Percentiles rank a stretch among this genome's conserved stretches.
phyloP scores from a whole-genome alignment of 2,797 vertebrate genomes.

The Hafferia zeledoni region DNA sequence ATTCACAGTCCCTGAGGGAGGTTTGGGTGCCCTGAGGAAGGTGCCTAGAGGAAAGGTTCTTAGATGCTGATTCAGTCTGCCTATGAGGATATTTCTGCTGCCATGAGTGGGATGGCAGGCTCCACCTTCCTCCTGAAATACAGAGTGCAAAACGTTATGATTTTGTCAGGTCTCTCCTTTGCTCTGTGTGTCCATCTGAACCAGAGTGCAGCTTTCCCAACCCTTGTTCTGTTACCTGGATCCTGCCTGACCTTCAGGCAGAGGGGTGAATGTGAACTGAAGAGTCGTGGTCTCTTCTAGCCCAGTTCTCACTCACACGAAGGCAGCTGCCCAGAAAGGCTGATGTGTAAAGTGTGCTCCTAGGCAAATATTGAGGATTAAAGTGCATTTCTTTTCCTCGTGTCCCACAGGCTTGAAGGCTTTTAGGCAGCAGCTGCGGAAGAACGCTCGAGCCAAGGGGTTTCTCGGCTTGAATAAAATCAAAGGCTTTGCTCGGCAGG shows the following conservation, averaged over 20 bases:
- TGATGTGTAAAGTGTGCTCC: background rate
- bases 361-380: background rate
- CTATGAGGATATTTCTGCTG: background rate
- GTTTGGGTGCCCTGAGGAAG: background rate
- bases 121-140: background rate
- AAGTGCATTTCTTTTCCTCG: constrained; percentile 26
- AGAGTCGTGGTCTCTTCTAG: background rate
- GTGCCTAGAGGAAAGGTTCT: background rate
- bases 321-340: background rate
- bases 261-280: background rate
- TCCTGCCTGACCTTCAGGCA: background rate
- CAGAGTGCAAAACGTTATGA: background rate
- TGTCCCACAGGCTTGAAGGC: constrained; percentile 90
- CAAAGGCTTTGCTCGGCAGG: constrained; percentile 91
- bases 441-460: constrained; percentile 90
- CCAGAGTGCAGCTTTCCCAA: background rate
- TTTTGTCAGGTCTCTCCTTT: background rate
- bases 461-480: constrained; percentile 95
- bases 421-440: constrained; percentile 94
- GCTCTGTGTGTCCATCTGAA: background rate
- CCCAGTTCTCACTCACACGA: background rate
- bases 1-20: background rate
- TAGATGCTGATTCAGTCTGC: background rate
- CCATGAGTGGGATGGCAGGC: background rate
- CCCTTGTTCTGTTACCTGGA: background rate